Base-by-base conservation (phyloP, 2,113 vertebrate genomes). In the Columba janthina region DNA sequence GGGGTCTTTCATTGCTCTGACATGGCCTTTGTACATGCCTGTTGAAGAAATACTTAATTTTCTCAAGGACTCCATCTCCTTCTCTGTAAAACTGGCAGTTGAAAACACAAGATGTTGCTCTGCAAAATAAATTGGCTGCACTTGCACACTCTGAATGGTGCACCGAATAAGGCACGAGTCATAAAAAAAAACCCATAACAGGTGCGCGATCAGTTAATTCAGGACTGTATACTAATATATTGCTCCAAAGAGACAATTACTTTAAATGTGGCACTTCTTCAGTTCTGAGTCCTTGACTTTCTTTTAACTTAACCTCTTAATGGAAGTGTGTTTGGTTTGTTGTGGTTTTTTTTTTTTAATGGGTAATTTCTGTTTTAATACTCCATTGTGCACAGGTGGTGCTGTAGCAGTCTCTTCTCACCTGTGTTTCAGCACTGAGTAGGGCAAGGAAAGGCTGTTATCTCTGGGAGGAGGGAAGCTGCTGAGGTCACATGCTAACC, bases 401-500 rank as follows among this genome's bases (percentile, higher is more conserved):
- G n/a, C 46, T 58, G 24, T 8, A 51, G 64, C 64, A 17, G 10
- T 5, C 53, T 40, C 14, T 31, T 32, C 32, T 32, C 56, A 16
- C 15, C 25, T 2, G 67, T 11, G 40, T 40, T 69, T 32, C 56
- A 40, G 2, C 25, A 24, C 14, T 0, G 26, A 22, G 28, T 0
- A 9, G 34, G 20, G n/a, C 46, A 11, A 11, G 46, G 46, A 26
- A 9, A 44, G 50, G 65, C 20, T 5, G 10, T 73, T 44, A 44
- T 6, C 44, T 32, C 40, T 5, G 44, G 0, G 4, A 9, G 15
- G 9, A 10, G 3, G 1, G 6, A 31, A 17, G 66, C 17, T 10
- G 50, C 62, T 16, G 62, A 22, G 53, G 57, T 61, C 7, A 14
- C 32, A 11, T 5, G 40, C 65, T 21, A 3, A 67, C 73, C 85